A percentile compares a stretch with the other conserved stretches of the same genome.
Evolutionary conservation across 2,113 vertebrate species (phyloP).

Genomic region (Ictalurus furcatus): DNA sequence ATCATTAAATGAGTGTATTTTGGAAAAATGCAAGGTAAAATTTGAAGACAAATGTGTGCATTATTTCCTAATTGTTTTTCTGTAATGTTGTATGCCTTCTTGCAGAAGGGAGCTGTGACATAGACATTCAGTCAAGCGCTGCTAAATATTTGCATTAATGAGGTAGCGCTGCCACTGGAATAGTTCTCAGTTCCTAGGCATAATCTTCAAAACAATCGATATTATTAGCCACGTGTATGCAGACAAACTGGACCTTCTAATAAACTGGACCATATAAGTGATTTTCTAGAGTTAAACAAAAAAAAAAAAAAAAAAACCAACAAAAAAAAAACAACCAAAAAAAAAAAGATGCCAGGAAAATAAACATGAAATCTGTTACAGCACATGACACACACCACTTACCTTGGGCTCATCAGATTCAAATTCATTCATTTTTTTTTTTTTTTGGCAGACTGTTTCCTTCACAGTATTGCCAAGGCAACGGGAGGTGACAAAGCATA

Average conservation of each 20-base stretch:
- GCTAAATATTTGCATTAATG: not conserved
- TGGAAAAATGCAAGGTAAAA: not conserved
- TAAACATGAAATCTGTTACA: not conserved
- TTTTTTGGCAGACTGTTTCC: not conserved
- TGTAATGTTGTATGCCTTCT: not conserved
- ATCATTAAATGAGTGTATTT: not conserved
- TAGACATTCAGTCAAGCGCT: not conserved
- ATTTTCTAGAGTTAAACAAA: not conserved
- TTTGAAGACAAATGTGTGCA: not conserved
- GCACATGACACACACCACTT: not conserved
- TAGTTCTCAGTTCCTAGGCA: not conserved
- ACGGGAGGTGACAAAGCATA: not conserved
- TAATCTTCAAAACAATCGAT: not conserved
- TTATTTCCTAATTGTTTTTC: not conserved
- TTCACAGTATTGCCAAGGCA: constrained; percentile 2
- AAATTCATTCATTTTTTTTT: not conserved
- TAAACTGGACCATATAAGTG: not conserved
- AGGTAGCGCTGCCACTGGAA: not conserved
- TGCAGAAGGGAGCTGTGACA: not conserved
- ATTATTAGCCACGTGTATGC: not conserved
- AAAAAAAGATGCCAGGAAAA: not conserved
- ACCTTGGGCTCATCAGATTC: not conserved
- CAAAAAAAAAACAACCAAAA: not conserved
- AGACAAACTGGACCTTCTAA: not conserved
- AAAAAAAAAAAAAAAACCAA: not conserved